Evolutionary conservation across 2,888 invertebrate genomes (phyloP).

Genomic region (Zootermopsis nevadensis): DNA sequence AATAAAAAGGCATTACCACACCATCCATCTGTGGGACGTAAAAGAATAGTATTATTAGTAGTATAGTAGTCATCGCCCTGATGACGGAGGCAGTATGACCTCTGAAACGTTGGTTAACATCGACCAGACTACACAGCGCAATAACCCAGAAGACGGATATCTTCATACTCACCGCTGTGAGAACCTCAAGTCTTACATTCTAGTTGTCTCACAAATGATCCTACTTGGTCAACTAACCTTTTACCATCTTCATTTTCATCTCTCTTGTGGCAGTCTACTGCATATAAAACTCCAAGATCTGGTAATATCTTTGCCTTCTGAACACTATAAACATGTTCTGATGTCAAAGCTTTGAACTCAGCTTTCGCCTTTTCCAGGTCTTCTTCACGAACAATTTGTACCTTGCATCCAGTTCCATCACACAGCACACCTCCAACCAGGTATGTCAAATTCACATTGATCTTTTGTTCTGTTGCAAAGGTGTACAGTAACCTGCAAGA

Average conservation of each 20-base stretch:
- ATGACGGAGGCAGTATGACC: too few relatives aligned
- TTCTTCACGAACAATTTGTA: constrained; percentile 61
- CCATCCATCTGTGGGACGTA: too few relatives aligned
- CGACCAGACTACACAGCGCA: too few relatives aligned
- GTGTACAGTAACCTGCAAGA: constrained; percentile 58
- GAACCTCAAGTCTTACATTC: too few relatives aligned
- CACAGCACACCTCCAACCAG: constrained; percentile 60
- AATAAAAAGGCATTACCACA: too few relatives aligned
- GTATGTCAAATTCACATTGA: constrained; percentile 59
- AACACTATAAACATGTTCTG: constrained; percentile 64
- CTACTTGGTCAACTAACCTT: neutral
- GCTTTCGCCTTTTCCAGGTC: constrained; percentile 58
- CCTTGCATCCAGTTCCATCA: constrained; percentile 57
- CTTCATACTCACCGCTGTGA: too few relatives aligned
- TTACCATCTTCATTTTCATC: constrained; percentile 7
- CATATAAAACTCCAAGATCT: constrained; percentile 14
- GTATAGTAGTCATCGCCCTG: too few relatives aligned
- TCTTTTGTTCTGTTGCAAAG: constrained; percentile 57
- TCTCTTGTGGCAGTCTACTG: neutral
- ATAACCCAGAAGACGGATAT: too few relatives aligned
- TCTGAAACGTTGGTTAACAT: too few relatives aligned
- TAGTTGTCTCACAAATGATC: too few relatives aligned
- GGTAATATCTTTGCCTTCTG: constrained; percentile 57
- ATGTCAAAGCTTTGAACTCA: constrained; percentile 59
- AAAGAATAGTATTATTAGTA: too few relatives aligned